These are phyloP conservation scores for Lagenorhynchus albirostris DNA, from an alignment of 2,113 vertebrate species.

Conservation along the genomic window DNA sequence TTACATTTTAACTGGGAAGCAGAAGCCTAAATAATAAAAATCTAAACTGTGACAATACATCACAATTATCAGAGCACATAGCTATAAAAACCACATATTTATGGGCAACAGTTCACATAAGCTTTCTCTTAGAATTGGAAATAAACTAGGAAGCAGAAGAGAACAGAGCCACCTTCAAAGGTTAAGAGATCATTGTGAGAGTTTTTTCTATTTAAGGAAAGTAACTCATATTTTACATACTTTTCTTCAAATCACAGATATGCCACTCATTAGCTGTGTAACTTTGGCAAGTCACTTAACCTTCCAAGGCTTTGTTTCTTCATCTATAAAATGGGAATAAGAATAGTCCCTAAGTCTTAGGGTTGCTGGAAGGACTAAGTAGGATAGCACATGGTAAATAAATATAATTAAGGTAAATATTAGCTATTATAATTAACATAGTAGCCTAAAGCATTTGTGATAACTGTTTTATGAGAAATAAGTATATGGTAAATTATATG, in stretches of 20 bases:
- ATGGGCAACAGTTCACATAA: neutral
- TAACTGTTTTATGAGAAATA: neutral
- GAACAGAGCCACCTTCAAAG: neutral
- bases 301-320: neutral
- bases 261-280: neutral
- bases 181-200: neutral
- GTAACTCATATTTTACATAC: neutral
- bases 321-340: neutral
- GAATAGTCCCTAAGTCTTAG: neutral
- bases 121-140: neutral
- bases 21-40: neutral
- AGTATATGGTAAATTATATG: neutral
- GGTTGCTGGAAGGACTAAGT: neutral
- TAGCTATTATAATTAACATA: neutral
- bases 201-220: neutral
- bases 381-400: neutral
- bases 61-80: neutral
- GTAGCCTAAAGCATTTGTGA: neutral
- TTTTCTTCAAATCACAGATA: constrained; percentile 19
- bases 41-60: neutral
- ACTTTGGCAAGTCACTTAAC: neutral
- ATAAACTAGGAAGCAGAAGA: neutral
- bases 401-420: neutral
- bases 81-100: neutral
- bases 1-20: constrained; percentile 13